Conservation (phyloP, 2,888 invertebrate genomes). For the Diaperis boleti region DNA sequence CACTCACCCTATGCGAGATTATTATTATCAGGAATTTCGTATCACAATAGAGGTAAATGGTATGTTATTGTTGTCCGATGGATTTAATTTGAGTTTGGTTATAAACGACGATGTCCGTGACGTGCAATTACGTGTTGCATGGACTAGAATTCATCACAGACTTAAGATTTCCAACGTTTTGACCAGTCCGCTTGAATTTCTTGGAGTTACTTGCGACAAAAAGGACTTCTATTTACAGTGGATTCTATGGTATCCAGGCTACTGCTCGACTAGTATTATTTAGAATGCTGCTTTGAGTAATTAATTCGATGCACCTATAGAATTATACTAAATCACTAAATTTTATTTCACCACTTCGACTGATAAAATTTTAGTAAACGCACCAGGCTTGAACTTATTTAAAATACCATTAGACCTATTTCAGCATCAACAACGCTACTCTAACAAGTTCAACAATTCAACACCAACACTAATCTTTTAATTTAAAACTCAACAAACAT, state of each 20-base stretch:
- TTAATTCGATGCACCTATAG: slow-evolving; percentile 36
- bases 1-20: background rate
- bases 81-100: slow-evolving; percentile 39
- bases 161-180: slow-evolving; percentile 40
- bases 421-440: slow-evolving; percentile 42
- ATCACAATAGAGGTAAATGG: background rate
- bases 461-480: slow-evolving; percentile 40
- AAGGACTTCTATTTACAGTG: slow-evolving; percentile 37
- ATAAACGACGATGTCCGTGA: background rate
- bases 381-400: background rate
- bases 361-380: slow-evolving; percentile 18
- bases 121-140: slow-evolving; percentile 13
- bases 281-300: slow-evolving; percentile 57
- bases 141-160: slow-evolving; percentile 42
- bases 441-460: slow-evolving; percentile 46
- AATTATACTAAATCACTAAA: slow-evolving; percentile 30
- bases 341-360: slow-evolving; percentile 25
- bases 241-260: slow-evolving; percentile 41
- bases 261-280: slow-evolving; percentile 51
- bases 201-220: slow-evolving; percentile 1
- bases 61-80: slow-evolving; percentile 12
- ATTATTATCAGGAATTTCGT: slow-evolving; percentile 5
- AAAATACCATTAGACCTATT: slow-evolving; percentile 33
- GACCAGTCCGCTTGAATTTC: slow-evolving; percentile 38
- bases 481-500: slow-evolving; percentile 45